Evolutionary conservation across 1,140 invertebrate species (phyloP).

Genomic region (Chymomyza costata): DNA sequence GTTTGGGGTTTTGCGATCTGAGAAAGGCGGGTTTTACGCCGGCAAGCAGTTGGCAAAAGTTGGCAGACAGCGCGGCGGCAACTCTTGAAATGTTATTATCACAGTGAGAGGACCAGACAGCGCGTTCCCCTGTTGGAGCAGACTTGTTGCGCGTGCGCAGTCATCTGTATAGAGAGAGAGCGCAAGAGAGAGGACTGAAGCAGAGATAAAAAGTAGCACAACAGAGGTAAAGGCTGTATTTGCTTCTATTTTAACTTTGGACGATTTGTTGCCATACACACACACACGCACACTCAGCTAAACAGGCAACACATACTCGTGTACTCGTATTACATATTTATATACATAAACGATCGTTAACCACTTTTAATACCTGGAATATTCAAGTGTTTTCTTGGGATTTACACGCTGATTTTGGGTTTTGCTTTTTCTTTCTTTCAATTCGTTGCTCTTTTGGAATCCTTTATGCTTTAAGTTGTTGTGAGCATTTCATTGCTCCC

Average conservation of each 20-base stretch:
- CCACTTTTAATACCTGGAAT: conserved; percentile 66
- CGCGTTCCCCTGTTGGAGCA: no score
- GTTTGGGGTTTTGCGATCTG: no score
- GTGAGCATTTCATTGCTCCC: no score
- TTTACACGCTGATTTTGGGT: conserved; percentile 38
- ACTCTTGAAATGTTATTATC: not conserved
- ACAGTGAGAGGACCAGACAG: not conserved
- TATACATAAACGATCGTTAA: no score
- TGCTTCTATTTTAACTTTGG: conserved; percentile 15
- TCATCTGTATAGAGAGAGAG: not conserved
- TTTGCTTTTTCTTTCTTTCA: conserved; percentile 1
- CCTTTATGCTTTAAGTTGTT: no score
- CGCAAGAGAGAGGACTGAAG: not conserved
- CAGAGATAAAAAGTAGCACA: no score
- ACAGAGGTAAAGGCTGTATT: conserved; percentile 14
- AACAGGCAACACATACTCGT: no score
- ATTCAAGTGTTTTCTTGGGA: conserved; percentile 73
- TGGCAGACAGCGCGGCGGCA: conserved; percentile 46
- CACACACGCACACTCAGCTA: no score
- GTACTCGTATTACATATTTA: no score
- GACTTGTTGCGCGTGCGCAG: conserved; percentile 6
- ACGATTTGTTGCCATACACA: conserved; percentile 37
- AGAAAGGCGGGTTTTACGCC: conserved; percentile 14
- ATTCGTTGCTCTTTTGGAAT: not conserved
- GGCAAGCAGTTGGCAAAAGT: conserved; percentile 29